Percentiles rank a stretch among this genome's conserved stretches.
phyloP scores from a whole-genome alignment of 2,888 invertebrate genomes.

The Syrphus vitripennis region DNA sequence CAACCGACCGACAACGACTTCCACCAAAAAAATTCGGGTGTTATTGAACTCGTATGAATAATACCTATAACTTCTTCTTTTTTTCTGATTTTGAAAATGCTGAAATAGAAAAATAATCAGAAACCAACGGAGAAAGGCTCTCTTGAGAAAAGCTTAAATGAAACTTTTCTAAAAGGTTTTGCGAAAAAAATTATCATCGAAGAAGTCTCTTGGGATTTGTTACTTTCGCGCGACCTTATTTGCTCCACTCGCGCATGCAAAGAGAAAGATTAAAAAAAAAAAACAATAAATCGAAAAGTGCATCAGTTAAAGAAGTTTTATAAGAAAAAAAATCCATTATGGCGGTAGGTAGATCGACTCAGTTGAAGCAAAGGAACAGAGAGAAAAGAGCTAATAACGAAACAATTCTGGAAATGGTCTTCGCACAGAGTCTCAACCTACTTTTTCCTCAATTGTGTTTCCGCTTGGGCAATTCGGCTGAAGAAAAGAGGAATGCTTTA shows the following conservation, averaged over 20 bases:
- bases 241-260: slow-evolving; percentile 10
- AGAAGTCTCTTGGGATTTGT: slow-evolving; percentile 29
- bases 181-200: slow-evolving; percentile 2
- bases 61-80: not conserved
- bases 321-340: slow-evolving; percentile 20
- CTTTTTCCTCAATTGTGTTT: slow-evolving; percentile 45
- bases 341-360: slow-evolving; percentile 23
- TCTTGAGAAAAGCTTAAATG: not conserved
- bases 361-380: not conserved
- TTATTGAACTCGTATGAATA: slow-evolving; percentile 47
- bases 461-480: slow-evolving; percentile 16
- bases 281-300: slow-evolving; percentile 43
- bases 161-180: slow-evolving; percentile 19
- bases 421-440: slow-evolving; percentile 69
- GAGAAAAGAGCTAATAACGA: slow-evolving; percentile 57
- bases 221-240: slow-evolving; percentile 68
- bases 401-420: slow-evolving; percentile 70
- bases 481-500: slow-evolving; percentile 53
- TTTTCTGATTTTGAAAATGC: not conserved
- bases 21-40: slow-evolving; percentile 21
- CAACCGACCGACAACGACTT: no score
- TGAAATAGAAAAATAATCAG: not conserved
- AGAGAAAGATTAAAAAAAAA: slow-evolving; percentile 18
- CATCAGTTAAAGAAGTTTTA: slow-evolving; percentile 39
- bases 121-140: not conserved